phyloP scores from a whole-genome alignment of 1,140 invertebrate species.

The Sinonovacula constricta region DNA sequence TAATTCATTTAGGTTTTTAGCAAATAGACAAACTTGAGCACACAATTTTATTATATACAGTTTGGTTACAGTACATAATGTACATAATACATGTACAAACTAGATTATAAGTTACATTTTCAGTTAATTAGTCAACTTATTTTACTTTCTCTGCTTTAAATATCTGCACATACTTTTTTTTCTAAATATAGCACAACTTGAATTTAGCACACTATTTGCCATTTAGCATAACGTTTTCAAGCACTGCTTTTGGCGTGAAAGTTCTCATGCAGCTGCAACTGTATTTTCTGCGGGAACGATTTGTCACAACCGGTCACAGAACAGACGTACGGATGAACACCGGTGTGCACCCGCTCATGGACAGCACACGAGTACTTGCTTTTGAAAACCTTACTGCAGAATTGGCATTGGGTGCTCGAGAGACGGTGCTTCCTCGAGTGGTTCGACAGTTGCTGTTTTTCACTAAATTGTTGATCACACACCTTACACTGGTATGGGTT shows the following conservation, averaged over 20 bases:
- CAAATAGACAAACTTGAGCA: too few relatives aligned
- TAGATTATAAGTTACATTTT: too few relatives aligned
- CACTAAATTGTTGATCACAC: background rate
- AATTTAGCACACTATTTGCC: too few relatives aligned
- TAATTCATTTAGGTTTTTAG: too few relatives aligned
- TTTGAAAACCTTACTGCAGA: conserved; percentile 1
- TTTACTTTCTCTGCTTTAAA: too few relatives aligned
- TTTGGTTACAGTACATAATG: too few relatives aligned
- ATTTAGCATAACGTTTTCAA: too few relatives aligned
- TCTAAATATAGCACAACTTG: too few relatives aligned
- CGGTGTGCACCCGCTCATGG: background rate
- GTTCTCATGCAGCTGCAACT: conserved; percentile 10
- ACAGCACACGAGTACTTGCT: background rate
- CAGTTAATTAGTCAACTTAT: too few relatives aligned
- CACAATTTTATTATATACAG: too few relatives aligned
- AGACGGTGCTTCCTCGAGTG: background rate
- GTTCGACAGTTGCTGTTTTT: background rate
- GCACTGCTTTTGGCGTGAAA: background rate
- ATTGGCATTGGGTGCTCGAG: background rate
- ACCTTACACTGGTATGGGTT: background rate
- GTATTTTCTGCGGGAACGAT: conserved; percentile 7
- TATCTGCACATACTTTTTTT: too few relatives aligned
- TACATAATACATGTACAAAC: too few relatives aligned
- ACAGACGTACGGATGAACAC: background rate
- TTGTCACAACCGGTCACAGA: background rate